phyloP scores from a whole-genome alignment of 1,140 invertebrate genomes.

The Orchestia grillus region DNA sequence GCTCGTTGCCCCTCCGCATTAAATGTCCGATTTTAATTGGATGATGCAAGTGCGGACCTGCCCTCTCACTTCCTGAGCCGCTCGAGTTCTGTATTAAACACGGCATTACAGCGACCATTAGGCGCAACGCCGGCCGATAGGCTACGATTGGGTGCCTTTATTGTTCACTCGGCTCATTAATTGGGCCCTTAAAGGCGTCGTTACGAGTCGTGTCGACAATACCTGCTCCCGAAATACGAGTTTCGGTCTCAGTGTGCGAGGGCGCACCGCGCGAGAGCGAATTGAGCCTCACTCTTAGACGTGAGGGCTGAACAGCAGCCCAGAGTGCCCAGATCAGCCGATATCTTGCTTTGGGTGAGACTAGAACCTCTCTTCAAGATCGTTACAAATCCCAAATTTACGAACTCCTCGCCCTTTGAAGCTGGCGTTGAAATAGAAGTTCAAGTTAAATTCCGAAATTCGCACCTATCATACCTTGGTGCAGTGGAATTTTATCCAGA shows the following conservation, averaged over 20 bases:
- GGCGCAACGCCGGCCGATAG: slow-evolving; percentile 23
- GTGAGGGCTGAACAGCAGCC: too few species aligned
- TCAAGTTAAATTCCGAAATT: neutral
- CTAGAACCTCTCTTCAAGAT: neutral
- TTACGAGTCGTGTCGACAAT: slow-evolving; percentile 45
- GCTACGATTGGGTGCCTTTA: slow-evolving; percentile 53
- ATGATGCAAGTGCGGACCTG: slow-evolving; percentile 16
- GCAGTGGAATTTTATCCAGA: neutral
- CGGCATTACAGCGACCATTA: slow-evolving; percentile 21
- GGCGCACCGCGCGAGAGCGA: neutral
- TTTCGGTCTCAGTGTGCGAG: neutral
- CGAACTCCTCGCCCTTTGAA: neutral
- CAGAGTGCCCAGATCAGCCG: neutral
- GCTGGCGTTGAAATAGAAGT: neutral
- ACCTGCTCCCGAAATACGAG: slow-evolving; percentile 36
- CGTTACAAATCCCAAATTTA: neutral
- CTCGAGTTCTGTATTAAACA: slow-evolving; percentile 46
- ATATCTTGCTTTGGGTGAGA: neutral
- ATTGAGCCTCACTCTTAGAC: neutral
- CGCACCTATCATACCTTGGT: neutral
- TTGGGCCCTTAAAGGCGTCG: slow-evolving; percentile 51
- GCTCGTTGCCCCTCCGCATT: neutral
- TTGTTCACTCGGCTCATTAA: slow-evolving; percentile 52
- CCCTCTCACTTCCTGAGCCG: neutral
- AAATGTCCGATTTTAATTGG: slow-evolving; percentile 50